Evolutionary conservation across 2,888 invertebrate species (phyloP).

Genomic region (Nudaria mundana): DNA sequence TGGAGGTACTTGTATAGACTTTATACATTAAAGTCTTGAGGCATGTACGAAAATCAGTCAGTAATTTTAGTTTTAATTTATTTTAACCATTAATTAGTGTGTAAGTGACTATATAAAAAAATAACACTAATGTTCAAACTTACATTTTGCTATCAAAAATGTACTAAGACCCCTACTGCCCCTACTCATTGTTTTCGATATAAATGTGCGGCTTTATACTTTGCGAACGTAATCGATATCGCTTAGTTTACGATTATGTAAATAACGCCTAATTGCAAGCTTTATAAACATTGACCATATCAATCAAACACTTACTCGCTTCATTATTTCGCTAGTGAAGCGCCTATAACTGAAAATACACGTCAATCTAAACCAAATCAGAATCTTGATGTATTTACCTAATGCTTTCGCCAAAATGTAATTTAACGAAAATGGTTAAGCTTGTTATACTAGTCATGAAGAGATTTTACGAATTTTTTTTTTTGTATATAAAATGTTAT

Average conservation of each 20-base stretch:
- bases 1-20: constrained; percentile 75
- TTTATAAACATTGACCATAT: constrained; percentile 24
- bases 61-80: constrained; percentile 66
- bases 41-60: constrained; percentile 67
- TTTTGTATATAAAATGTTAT: constrained; percentile 76
- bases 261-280: constrained; percentile 50
- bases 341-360: too few species aligned
- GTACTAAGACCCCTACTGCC: too few species aligned
- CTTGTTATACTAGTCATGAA: constrained; percentile 66
- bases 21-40: constrained; percentile 75
- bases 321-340: background rate
- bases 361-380: background rate
- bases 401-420: constrained; percentile 42
- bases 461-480: constrained; percentile 68
- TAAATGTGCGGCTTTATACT: constrained; percentile 58
- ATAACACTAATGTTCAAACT: constrained; percentile 40
- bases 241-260: constrained; percentile 53
- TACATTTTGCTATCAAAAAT: constrained; percentile 27
- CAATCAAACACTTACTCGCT: background rate
- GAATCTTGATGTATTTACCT: background rate
- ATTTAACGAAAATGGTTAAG: constrained; percentile 54
- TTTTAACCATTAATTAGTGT: constrained; percentile 64
- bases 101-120: constrained; percentile 51
- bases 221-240: constrained; percentile 51
- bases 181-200: constrained; percentile 37